Percentiles rank a stretch among this genome's conserved stretches.
Conservation (phyloP, 2,888 invertebrate species). For the Pharmacophagus antenor region DNA sequence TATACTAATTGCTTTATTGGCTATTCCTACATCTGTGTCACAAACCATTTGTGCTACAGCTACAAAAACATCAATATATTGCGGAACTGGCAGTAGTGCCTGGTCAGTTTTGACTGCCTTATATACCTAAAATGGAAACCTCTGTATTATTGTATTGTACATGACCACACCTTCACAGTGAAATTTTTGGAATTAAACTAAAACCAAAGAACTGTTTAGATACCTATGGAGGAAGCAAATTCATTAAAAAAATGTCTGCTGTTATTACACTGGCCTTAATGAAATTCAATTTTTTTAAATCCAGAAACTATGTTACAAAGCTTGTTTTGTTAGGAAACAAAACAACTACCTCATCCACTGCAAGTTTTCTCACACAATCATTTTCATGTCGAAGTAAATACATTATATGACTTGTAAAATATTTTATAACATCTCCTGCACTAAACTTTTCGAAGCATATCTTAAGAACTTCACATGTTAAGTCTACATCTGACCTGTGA, state of each 20-base stretch:
- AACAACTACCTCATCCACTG: conserved; percentile 81
- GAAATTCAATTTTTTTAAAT: too few relatives aligned
- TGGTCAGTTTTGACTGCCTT: conserved; percentile 52
- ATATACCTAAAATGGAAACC: conserved; percentile 48
- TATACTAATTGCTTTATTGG: conserved; percentile 80
- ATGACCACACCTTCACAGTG: too few relatives aligned
- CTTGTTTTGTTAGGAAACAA: neutral
- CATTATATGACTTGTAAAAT: conserved; percentile 81
- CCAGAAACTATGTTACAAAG: too few relatives aligned
- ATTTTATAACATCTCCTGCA: conserved; percentile 80
- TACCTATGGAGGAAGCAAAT: too few relatives aligned
- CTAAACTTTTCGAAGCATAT: conserved; percentile 83
- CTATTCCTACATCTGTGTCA: conserved; percentile 82
- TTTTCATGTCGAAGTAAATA: conserved; percentile 83
- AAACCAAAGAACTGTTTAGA: too few relatives aligned
- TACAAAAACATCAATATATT: conserved; percentile 77
- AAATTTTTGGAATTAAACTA: too few relatives aligned
- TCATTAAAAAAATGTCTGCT: too few relatives aligned
- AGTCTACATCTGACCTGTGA: conserved; percentile 79
- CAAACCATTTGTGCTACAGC: conserved; percentile 80
- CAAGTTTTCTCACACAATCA: conserved; percentile 82
- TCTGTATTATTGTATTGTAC: neutral
- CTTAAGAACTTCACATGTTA: conserved; percentile 84
- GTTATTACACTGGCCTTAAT: too few relatives aligned
- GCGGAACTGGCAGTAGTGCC: conserved; percentile 60